phyloP scores from a whole-genome alignment of 1,140 invertebrate species.

The Camponotus floridanus region DNA sequence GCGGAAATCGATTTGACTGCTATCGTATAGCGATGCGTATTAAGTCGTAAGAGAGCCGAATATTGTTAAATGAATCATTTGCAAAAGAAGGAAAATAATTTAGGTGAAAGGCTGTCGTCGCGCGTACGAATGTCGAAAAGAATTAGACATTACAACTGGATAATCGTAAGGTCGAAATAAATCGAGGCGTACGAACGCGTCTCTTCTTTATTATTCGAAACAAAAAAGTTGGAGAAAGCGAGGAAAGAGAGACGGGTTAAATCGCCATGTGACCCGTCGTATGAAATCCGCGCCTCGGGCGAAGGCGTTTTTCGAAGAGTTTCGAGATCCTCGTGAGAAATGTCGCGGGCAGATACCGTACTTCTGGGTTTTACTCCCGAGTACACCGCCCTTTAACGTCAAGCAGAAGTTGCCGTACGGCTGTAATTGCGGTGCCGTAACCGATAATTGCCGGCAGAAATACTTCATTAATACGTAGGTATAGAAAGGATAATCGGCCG shows the following conservation, averaged over 20 bases:
- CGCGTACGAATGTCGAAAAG: not conserved
- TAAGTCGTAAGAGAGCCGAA: constrained; percentile 49
- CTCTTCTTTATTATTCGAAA: not conserved
- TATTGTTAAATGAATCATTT: constrained; percentile 50
- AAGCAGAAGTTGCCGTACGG: constrained; percentile 53
- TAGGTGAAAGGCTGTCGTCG: not conserved
- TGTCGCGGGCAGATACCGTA: constrained; percentile 53
- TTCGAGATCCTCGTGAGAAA: constrained; percentile 53
- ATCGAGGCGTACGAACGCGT: not conserved
- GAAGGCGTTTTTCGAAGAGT: not conserved
- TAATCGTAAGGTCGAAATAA: constrained; percentile 32
- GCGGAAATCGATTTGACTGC: constrained; percentile 69
- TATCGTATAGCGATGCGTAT: constrained; percentile 55
- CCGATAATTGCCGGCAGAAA: constrained; percentile 65
- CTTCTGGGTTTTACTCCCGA: constrained; percentile 23
- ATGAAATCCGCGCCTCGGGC: not conserved
- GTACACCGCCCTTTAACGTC: constrained; percentile 57
- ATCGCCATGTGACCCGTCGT: not conserved
- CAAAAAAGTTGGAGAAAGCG: not conserved
- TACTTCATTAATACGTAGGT: constrained; percentile 65
- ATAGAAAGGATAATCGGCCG: constrained; percentile 64
- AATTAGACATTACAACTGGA: constrained; percentile 4
- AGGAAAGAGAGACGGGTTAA: not conserved
- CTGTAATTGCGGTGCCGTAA: constrained; percentile 58
- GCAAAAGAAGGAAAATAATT: not conserved